Base-by-base conservation (phyloP, 2,888 invertebrate genomes). In the Venusia cambrica region DNA sequence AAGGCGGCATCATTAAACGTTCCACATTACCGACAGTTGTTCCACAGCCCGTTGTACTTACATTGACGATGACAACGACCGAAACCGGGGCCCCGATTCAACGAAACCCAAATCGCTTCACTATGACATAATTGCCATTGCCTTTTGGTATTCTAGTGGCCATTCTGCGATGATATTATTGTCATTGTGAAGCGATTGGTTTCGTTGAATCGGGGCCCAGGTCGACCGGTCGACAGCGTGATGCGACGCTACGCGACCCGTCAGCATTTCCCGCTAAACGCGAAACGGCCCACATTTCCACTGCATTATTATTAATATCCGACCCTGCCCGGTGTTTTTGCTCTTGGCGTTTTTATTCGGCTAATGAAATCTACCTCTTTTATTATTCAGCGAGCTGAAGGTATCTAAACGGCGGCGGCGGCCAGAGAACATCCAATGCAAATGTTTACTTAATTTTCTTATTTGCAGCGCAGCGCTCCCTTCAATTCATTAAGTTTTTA, bases 301-400 rank as follows among this genome's bases (percentile, higher is more conserved):
- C 7, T 24, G 22, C 39, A 38, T 43, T 29, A 38, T 33, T 35
- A 36, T 33, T 29, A 26, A 38, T 30, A 37, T 17, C 18, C 36
- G 24, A 12, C 11, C 28, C 22, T 30, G 26, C 20, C 35, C 29
- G 6, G 30, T 13, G 39, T 30, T 25, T 21, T 10, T 24, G 24
- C 25, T n/a, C 17, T 28, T 24, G 25, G 20, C 29, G 15, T 34
- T 34, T 26, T 39, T 39, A 26, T 30, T 29, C 30, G 13, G 12
- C 34, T 34, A 21, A 30, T 39, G 39, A 39, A 39, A 39, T 30
- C 34, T 17, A 27, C 34, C 30, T 39, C 39, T 30, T 26, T 39
- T 39, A 39, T 34, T 39, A 39, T 39, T 39, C 34, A 39, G 20
- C 7, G 30, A 29, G 21, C 21, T 12, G 15, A 24, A 30, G 29